Evolutionary conservation across 1,140 invertebrate genomes (phyloP), one percentile per base, ranked within the genome.

Genomic region (Galendromus occidentalis): DNA sequence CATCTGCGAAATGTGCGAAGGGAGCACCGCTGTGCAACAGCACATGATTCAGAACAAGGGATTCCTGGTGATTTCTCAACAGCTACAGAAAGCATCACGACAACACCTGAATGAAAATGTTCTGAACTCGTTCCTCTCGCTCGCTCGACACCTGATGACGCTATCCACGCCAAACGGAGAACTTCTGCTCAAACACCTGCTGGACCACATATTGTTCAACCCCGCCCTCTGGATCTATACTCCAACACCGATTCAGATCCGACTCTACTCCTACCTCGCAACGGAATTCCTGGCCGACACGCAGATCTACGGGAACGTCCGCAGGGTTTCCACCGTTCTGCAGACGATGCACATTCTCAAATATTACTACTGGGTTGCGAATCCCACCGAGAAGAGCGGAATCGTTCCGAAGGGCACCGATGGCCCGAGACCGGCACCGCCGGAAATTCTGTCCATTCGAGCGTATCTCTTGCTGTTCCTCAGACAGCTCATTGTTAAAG

Each of bases 141-240:
- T 99, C 39, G 97, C 94, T 14, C 96, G 97, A 77, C 91, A 94
- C 77, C 82, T 99, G 67, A 90, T 97, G 69, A 93, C 85, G 59
- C 95, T 86, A 77, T 84, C 93, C 64, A 89, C 85, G 74, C 84
- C 86, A 41, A 92, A 93, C 76, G 92, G 91, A 69, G 89, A 94
- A 75, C 79, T 94, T 59, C 81, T 99, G 39, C 79, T 98, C 17
- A 98, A 98, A 80, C 89, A 99, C 85, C 82, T 98, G 70, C 82
- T 98, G 80, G 95, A 98, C 78, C 91, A 98, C 79, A 86, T 98
- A 45, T 82, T 99, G 39, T 98, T 98, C 82, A 98, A 98, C 82
- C 92, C 94, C 6, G 89, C 91, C 29, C 79, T 99, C 45, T 98
- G 95, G 95, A 95, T 98, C 71, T 92, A 97, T 77, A 91, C 93